phyloP scores from a whole-genome alignment of 2,113 vertebrate species.

The Lates calcarifer region DNA sequence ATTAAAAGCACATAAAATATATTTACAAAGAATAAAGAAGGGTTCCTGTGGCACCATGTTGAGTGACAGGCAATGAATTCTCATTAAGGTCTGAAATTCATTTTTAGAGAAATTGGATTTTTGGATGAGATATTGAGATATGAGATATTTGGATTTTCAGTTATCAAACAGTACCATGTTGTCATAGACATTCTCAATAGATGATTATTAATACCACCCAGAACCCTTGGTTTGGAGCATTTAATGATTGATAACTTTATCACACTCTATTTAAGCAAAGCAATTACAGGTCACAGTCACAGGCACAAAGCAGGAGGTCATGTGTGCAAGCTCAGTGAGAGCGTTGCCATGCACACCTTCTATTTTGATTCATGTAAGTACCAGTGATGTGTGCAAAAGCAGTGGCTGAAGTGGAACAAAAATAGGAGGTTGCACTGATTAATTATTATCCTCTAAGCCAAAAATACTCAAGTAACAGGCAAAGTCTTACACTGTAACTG shows the following conservation, averaged over 20 bases:
- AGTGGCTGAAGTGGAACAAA: not conserved
- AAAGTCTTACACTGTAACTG: not conserved
- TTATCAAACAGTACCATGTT: not conserved
- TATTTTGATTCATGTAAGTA: not conserved
- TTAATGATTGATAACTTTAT: slow-evolving; percentile 24
- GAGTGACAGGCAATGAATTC: not conserved
- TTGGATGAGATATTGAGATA: not conserved
- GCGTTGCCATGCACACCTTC: not conserved
- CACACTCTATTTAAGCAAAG: not conserved
- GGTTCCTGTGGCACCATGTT: not conserved
- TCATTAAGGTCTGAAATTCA: not conserved
- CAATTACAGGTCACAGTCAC: not conserved
- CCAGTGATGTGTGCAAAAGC: not conserved
- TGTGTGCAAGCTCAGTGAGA: not conserved
- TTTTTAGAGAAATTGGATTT: not conserved
- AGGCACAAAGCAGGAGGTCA: not conserved
- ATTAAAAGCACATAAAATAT: not conserved
- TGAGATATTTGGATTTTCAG: not conserved
- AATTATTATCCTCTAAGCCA: not conserved
- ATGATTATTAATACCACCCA: not conserved
- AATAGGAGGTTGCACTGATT: not conserved
- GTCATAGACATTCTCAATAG: slow-evolving; percentile 44
- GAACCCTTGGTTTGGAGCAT: not conserved
- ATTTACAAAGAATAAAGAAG: not conserved
- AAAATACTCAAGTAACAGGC: too few relatives aligned